Percentiles rank a stretch among this genome's conserved stretches.
Evolutionary conservation across 2,797 vertebrate species (phyloP).

Genomic region (Microcaecilia unicolor): DNA sequence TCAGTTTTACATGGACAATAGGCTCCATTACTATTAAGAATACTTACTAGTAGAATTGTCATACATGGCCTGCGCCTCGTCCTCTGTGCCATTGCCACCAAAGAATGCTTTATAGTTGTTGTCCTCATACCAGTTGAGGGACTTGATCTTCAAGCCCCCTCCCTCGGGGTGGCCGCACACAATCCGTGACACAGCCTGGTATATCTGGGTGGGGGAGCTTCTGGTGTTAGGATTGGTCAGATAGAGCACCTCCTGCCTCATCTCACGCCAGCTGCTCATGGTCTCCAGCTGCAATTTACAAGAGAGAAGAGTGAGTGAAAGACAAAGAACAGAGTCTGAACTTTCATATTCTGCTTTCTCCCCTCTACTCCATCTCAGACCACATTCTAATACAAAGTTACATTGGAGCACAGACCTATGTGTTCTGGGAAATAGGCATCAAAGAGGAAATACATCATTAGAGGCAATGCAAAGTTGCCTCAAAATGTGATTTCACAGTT

Average conservation of each 20-base stretch:
- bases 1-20: neutral
- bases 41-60: slow-evolving; percentile 94
- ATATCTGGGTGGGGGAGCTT: slow-evolving; percentile 73
- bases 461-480: no score
- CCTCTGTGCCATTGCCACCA: slow-evolving; percentile 74
- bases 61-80: slow-evolving; percentile 64
- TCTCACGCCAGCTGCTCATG: slow-evolving; percentile 86
- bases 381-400: no score
- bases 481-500: no score
- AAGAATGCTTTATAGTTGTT: slow-evolving; percentile 94
- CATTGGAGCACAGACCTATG: no score
- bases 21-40: no score
- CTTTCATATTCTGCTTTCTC: slow-evolving; percentile 1
- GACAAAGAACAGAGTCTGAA: neutral
- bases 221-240: slow-evolving; percentile 68
- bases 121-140: slow-evolving; percentile 96
- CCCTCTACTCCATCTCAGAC: neutral
- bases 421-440: no score
- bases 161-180: slow-evolving; percentile 89
- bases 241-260: slow-evolving; percentile 85
- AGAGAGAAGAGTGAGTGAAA: neutral
- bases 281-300: slow-evolving; percentile 57
- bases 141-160: slow-evolving; percentile 92
- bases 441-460: no score
- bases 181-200: slow-evolving; percentile 85